Percentiles rank a stretch among this genome's conserved stretches.
phyloP scores from a whole-genome alignment of 2,797 vertebrate genomes.

The Potorous gilbertii region DNA sequence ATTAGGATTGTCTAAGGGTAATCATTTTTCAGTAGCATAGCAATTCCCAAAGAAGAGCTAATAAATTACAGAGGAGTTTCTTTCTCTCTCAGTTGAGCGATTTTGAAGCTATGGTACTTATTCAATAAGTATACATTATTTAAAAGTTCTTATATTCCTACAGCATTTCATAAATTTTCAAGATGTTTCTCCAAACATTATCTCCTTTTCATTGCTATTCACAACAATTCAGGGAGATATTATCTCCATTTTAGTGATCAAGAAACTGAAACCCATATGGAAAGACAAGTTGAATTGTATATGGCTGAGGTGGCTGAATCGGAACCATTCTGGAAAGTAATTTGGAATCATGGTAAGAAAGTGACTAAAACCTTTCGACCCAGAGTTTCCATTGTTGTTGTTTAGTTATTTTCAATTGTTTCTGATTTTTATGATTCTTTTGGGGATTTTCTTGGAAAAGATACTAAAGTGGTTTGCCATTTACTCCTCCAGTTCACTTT shows the following conservation, averaged over 20 bases:
- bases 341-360: neutral
- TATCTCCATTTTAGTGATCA: neutral
- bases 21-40: neutral
- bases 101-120: neutral
- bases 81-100: neutral
- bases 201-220: neutral
- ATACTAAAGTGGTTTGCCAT: neutral
- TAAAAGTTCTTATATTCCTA: neutral
- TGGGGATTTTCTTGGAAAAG: neutral
- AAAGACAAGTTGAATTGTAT: neutral
- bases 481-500: neutral
- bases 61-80: neutral
- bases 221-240: neutral
- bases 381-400: neutral
- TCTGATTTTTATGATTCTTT: neutral
- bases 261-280: neutral
- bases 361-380: neutral
- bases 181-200: neutral
- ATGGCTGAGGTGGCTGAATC: neutral
- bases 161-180: neutral
- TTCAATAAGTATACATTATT: neutral
- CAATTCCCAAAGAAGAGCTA: neutral
- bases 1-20: neutral
- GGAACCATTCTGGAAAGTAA: neutral
- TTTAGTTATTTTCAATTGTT: neutral